Percentiles rank a stretch among this genome's conserved stretches.
phyloP scores from a whole-genome alignment of 2,797 vertebrate genomes.

The Thunnus albacares region DNA sequence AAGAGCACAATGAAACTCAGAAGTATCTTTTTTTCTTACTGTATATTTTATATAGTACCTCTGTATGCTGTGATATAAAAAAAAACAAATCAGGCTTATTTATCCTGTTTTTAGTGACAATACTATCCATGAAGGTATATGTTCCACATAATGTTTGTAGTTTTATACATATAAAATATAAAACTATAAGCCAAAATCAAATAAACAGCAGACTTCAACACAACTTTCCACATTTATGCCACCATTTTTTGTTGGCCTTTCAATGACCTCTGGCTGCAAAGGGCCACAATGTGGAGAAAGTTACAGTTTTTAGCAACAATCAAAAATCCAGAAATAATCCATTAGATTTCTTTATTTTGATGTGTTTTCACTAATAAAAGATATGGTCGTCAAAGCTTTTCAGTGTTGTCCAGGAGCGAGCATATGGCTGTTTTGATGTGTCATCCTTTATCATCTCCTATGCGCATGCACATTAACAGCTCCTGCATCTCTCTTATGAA shows the following conservation, averaged over 20 bases:
- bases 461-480: slow-evolving; percentile 4
- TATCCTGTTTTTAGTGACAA: not conserved
- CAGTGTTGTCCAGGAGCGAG: not conserved
- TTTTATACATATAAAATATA: not conserved
- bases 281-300: not conserved
- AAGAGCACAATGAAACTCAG: slow-evolving; percentile 4
- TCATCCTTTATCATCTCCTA: slow-evolving; percentile 8
- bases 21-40: not conserved
- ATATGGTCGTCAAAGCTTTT: not conserved
- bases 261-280: not conserved
- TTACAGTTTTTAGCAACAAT: not conserved
- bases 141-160: not conserved
- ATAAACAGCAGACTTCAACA: not conserved
- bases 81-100: not conserved
- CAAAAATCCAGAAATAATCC: not conserved
- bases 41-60: not conserved
- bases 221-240: not conserved
- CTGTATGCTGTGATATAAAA: not conserved
- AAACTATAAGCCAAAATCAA: not conserved
- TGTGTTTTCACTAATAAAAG: not conserved
- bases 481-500: not conserved
- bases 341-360: not conserved
- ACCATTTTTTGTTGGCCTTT: not conserved
- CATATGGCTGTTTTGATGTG: slow-evolving; percentile 1
- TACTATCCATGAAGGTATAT: not conserved